A percentile compares a stretch with the other conserved stretches of the same genome.
Conservation (phyloP, 2,888 invertebrate genomes). For the Phorcus lineatus region DNA sequence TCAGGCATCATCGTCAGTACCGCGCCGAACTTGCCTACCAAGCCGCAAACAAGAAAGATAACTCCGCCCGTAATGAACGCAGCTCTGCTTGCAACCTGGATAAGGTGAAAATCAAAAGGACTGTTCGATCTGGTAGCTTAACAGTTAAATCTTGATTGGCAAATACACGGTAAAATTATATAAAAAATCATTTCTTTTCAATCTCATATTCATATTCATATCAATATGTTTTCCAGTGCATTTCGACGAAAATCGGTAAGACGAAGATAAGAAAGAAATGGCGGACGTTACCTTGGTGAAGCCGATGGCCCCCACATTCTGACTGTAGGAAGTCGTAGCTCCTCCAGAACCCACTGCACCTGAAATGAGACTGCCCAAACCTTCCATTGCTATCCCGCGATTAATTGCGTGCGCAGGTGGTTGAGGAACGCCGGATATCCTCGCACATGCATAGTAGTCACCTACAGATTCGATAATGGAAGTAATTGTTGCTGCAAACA, state of each 20-base stretch:
- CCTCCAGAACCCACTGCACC: constrained; percentile 91
- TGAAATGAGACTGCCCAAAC: constrained; percentile 87
- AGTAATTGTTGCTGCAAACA: constrained; percentile 69
- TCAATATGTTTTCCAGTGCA: no score
- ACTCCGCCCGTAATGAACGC: constrained; percentile 75
- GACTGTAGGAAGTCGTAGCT: constrained; percentile 92
- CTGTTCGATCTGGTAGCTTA: no score
- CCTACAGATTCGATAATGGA: constrained; percentile 80
- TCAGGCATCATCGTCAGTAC: constrained; percentile 77
- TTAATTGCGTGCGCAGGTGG: constrained; percentile 92
- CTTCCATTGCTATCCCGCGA: constrained; percentile 84
- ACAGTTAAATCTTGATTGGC: no score
- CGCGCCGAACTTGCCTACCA: constrained; percentile 77
- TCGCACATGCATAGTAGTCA: constrained; percentile 92
- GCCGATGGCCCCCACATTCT: constrained; percentile 93
- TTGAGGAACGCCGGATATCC: constrained; percentile 83
- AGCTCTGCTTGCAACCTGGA: constrained; percentile 76
- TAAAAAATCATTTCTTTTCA: no score
- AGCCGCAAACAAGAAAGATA: constrained; percentile 75
- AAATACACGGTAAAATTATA: no score
- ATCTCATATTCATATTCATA: no score
- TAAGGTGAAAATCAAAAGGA: no score
- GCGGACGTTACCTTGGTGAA: constrained; percentile 82
- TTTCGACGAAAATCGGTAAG: no score
- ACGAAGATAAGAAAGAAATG: no score